phyloP scores from a whole-genome alignment of 2,113 vertebrate genomes.

The Aphelocoma coerulescens region DNA sequence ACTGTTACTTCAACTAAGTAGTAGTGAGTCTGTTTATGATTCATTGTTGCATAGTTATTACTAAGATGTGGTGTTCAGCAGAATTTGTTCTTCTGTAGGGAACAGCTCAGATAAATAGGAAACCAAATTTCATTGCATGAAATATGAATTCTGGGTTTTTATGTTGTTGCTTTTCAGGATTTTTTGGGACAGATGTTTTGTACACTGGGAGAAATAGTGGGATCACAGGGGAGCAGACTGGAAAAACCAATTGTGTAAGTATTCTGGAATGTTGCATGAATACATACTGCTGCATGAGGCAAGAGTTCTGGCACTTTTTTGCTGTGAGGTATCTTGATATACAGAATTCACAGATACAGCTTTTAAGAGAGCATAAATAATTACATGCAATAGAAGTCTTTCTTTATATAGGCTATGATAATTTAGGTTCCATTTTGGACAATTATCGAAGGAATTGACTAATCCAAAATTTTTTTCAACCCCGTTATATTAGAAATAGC shows the following conservation, averaged over 20 bases:
- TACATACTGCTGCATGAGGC: not conserved
- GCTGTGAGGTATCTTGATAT: not conserved
- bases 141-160: not conserved
- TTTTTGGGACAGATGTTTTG: constrained; percentile 94
- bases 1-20: not conserved
- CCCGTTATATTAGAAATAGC: not conserved
- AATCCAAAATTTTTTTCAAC: not conserved
- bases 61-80: not conserved
- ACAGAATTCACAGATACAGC: not conserved
- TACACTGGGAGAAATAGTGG: constrained; percentile 94
- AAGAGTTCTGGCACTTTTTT: not conserved
- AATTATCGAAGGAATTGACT: not conserved
- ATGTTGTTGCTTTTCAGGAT: constrained; percentile 78
- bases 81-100: not conserved
- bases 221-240: constrained; percentile 89
- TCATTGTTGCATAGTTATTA: not conserved
- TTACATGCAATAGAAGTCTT: not conserved
- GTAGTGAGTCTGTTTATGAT: not conserved
- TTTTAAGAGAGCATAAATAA: not conserved
- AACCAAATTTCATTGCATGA: not conserved
- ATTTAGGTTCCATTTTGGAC: not conserved
- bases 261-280: not conserved
- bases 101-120: not conserved
- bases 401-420: not conserved
- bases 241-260: constrained; percentile 94